phyloP scores from a whole-genome alignment of 2,113 vertebrate species.

The Trinectes maculatus region DNA sequence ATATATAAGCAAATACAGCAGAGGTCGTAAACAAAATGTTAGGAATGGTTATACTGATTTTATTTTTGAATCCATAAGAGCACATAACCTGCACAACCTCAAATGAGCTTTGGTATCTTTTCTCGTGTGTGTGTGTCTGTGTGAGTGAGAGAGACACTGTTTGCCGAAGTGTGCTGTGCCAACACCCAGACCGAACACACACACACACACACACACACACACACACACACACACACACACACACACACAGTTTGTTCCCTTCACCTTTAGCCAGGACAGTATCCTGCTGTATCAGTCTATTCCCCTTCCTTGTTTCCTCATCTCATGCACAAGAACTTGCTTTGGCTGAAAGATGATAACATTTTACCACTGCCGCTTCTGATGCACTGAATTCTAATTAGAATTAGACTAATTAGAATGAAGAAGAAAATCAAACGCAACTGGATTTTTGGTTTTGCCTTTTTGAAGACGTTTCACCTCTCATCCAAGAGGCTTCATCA shows the following conservation, averaged over 20 bases:
- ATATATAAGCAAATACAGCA: neutral
- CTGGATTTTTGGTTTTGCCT: too few species aligned
- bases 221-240: neutral
- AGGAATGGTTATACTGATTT: neutral
- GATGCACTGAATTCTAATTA: neutral
- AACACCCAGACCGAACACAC: neutral
- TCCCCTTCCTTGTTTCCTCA: conserved; percentile 14
- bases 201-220: too few species aligned
- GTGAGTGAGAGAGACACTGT: neutral
- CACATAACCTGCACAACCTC: neutral
- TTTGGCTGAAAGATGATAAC: conserved; percentile 2
- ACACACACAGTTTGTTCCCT: conserved; percentile 11
- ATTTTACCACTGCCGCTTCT: neutral
- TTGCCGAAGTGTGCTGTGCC: neutral
- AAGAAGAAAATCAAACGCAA: too few species aligned
- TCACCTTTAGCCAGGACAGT: neutral
- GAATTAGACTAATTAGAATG: neutral
- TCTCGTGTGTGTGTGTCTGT: too few species aligned
- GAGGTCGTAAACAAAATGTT: neutral
- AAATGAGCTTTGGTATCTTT: neutral
- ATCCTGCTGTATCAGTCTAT: conserved; percentile 12
- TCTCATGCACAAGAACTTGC: neutral
- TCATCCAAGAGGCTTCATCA: too few species aligned
- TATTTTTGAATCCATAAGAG: neutral
- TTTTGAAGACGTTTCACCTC: too few species aligned